Evolutionary conservation across 2,888 invertebrate species (phyloP).

Genomic region (Drymonia ruficornis): DNA sequence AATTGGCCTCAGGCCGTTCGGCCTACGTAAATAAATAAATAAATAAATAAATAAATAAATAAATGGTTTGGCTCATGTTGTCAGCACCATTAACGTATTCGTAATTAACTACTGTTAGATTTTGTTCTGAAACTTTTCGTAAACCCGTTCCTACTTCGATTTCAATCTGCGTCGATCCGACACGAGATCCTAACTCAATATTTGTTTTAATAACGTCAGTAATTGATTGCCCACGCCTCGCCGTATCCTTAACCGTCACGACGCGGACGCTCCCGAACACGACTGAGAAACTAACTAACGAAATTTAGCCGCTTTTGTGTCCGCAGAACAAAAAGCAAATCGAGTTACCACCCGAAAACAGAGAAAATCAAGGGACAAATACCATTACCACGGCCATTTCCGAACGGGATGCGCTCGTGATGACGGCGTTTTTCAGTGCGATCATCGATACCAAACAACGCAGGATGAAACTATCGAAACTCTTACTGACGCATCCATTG

Average conservation of each 20-base stretch:
- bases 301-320: conserved; percentile 79
- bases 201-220: conserved; percentile 76
- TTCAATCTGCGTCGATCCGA: conserved; percentile 40
- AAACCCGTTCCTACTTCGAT: too few relatives aligned
- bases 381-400: conserved; percentile 81
- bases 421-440: conserved; percentile 71
- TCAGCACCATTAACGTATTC: too few relatives aligned
- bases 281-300: conserved; percentile 68
- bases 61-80: too few relatives aligned
- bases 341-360: conserved; percentile 81
- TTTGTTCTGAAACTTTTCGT: too few relatives aligned
- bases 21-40: too few relatives aligned
- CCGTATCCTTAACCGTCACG: conserved; percentile 66
- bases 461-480: conserved; percentile 9
- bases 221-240: conserved; percentile 73
- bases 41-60: too few relatives aligned
- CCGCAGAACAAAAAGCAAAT: conserved; percentile 78
- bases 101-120: too few relatives aligned
- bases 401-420: conserved; percentile 79
- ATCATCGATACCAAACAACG: conserved; percentile 22
- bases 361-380: conserved; percentile 83
- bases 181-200: conserved; percentile 74
- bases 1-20: too few relatives aligned
- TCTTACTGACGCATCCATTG: conserved; percentile 37
- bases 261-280: conserved; percentile 56